phyloP scores from a whole-genome alignment of 2,888 invertebrate species.

The Apoda limacodes region DNA sequence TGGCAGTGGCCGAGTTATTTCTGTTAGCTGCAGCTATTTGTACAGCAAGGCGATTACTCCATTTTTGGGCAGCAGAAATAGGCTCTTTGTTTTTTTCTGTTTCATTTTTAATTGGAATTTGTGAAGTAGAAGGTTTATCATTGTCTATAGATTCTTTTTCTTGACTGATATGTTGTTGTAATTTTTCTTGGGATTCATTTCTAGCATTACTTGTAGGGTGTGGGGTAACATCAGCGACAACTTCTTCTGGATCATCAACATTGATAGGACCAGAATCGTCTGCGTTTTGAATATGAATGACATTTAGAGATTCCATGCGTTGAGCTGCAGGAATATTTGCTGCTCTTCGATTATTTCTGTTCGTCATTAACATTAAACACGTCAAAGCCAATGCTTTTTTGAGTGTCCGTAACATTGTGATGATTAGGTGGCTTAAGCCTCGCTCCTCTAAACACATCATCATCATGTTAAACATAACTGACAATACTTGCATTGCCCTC shows the following conservation, averaged over 20 bases:
- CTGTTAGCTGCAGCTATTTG: conserved; percentile 59
- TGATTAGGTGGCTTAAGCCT: conserved; percentile 55
- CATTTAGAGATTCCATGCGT: conserved; percentile 41
- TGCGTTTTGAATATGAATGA: conserved; percentile 50
- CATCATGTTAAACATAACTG: conserved; percentile 67
- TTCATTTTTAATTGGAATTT: no score
- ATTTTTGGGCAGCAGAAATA: conserved; percentile 28
- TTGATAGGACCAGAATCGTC: conserved; percentile 51
- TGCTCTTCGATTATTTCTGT: conserved; percentile 38
- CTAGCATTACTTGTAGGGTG: conserved; percentile 19
- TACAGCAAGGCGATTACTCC: conserved; percentile 58
- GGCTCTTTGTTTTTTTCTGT: no score
- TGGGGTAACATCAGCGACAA: conserved; percentile 23
- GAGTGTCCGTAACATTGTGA: conserved; percentile 52
- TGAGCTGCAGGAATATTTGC: conserved; percentile 30
- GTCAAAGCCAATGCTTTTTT: conserved; percentile 59
- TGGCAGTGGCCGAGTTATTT: conserved; percentile 51
- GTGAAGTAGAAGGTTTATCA: conserved; percentile 20
- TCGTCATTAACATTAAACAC: conserved; percentile 58
- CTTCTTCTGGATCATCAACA: conserved; percentile 49
- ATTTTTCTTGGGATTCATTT: conserved; percentile 20
- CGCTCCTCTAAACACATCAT: conserved; percentile 63
- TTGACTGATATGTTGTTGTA: conserved; percentile 4
- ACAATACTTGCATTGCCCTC: conserved; percentile 60
- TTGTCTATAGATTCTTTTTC: background rate